Base-by-base conservation (phyloP, 2,113 vertebrate genomes). In the Gavia stellata region DNA sequence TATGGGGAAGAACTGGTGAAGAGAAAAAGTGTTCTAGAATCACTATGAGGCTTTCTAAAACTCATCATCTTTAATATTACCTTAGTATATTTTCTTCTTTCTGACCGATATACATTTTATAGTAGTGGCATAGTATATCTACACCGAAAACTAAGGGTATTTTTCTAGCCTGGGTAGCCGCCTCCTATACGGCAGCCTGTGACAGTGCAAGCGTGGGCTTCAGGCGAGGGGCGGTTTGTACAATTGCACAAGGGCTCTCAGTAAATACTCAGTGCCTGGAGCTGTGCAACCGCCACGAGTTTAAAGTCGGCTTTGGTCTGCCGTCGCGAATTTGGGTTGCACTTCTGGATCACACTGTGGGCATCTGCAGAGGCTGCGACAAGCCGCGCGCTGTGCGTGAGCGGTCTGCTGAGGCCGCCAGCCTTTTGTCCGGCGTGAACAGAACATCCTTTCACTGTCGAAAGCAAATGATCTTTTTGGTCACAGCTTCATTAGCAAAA, bases 301-400 rank as follows among this genome's bases (percentile, higher is more conserved):
- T 44, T 34, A 3, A 17, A 55, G 52, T 31, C 40, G 16, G 31
- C 86, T 36, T 50, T 23, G 34, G 6, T 34, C 33, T 70, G 74
- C 70, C 2, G 1, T 42, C 3, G 3, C 23, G n/a, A 18, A 13
- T 17, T 33, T 24, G 58, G 34, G 49, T 31, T 29, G 5, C 14
- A 1, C 23, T 45, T 16, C 13, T 1, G 59, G 45, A 4, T 16
- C 5, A 28, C 13, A 1, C 20, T 2, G 65, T 26, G n/a, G 79
- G 52, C 34, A n/a, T 2, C 15, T 9, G 82, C 61, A 12, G 40
- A 14, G 58, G 40, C 55, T 34, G 33, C 20, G 2, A 9, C 1
- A 7, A 36, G 61, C 5, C 4, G 2, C 6, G 33, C 67, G 47
- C 36, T 12, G 26, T 3, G 59, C 38, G 9, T 6, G 33, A 70